Evolutionary conservation across 2,113 vertebrate species (phyloP).

Genomic region (Callocephalon fimbriatum): DNA sequence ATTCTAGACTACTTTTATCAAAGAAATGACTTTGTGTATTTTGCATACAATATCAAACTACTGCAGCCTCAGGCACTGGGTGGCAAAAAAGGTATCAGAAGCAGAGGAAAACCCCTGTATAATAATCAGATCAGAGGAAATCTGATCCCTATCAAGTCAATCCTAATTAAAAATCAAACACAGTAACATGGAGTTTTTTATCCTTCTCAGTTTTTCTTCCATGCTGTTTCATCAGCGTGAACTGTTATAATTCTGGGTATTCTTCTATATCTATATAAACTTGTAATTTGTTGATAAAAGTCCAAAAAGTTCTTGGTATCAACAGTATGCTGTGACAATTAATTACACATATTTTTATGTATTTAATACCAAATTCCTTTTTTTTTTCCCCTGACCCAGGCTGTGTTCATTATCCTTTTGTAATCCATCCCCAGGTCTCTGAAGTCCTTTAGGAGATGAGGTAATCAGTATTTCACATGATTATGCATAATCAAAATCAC

Average conservation of each 20-base stretch:
- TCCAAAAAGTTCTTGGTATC: background rate
- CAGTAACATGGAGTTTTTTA: background rate
- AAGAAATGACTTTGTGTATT: background rate
- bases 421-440: background rate
- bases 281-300: background rate
- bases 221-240: background rate
- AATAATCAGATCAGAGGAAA: background rate
- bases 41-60: background rate
- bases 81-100: background rate
- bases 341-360: background rate
- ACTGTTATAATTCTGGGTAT: background rate
- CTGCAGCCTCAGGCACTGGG: background rate
- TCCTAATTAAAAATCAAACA: background rate
- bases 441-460: background rate
- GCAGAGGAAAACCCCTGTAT: background rate
- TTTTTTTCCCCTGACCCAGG: background rate
- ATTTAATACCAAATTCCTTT: background rate
- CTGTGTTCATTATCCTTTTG: background rate
- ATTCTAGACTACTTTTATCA: background rate
- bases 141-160: background rate
- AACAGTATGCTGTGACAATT: background rate
- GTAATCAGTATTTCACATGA: background rate
- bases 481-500: background rate
- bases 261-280: background rate
- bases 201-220: background rate